Percentiles rank a stretch among this genome's conserved stretches.
Evolutionary conservation across 2,113 vertebrate species (phyloP).

Genomic region (Athene cunicularia): DNA sequence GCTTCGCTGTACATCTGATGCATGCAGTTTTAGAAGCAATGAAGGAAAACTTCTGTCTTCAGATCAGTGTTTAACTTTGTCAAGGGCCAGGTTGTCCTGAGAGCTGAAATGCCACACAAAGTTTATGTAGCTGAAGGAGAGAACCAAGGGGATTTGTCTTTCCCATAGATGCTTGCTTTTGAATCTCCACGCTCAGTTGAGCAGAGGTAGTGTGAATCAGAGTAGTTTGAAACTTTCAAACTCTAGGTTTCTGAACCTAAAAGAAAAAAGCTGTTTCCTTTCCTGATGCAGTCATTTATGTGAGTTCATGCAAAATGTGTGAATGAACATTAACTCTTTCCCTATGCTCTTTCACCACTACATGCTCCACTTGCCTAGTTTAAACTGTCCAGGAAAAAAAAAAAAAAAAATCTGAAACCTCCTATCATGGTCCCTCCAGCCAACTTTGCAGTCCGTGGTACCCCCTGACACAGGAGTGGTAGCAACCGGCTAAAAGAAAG

Average conservation of each 20-base stretch:
- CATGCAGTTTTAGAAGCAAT: not conserved
- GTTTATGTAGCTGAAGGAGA: not conserved
- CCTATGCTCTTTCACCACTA: not conserved
- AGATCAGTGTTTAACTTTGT: not conserved
- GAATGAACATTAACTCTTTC: not conserved
- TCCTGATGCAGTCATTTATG: not conserved
- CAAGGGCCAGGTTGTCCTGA: not conserved
- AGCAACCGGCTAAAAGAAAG: not conserved
- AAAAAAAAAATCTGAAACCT: not conserved
- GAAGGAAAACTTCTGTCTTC: not conserved
- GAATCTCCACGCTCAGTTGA: not conserved
- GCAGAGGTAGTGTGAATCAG: not conserved
- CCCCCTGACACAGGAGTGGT: not conserved
- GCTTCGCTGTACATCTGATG: not conserved
- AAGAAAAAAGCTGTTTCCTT: not conserved
- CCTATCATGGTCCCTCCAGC: not conserved
- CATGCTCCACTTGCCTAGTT: not conserved
- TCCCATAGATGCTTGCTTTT: not conserved
- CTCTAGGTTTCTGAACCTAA: not conserved
- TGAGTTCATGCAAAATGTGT: not conserved
- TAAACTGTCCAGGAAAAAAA: not conserved
- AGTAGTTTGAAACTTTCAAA: not conserved
- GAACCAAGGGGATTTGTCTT: not conserved
- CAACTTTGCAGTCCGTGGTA: not conserved
- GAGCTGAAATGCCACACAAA: not conserved